A percentile compares a stretch with the other conserved stretches of the same genome.
phyloP scores from a whole-genome alignment of 53 echinoderm and acorn worm genomes.

The Luidia sarsii region DNA sequence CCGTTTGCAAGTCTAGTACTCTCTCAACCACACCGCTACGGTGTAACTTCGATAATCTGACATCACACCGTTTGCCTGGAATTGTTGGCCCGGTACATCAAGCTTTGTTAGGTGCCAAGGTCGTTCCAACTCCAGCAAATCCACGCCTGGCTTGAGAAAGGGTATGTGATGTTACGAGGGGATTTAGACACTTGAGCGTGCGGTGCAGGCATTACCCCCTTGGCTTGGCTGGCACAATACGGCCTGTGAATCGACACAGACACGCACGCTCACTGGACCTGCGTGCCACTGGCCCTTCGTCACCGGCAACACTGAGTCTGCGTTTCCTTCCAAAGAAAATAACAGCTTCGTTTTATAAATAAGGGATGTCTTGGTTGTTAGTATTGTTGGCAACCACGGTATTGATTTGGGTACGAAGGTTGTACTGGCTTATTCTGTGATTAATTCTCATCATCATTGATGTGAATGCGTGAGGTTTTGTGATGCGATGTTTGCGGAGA shows the following conservation, averaged over 20 bases:
- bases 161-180: constrained; percentile 7
- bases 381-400: constrained; percentile 18
- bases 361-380: neutral
- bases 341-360: constrained; percentile 51
- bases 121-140: neutral
- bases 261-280: constrained; percentile 3
- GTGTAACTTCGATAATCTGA: neutral
- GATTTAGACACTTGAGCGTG: neutral
- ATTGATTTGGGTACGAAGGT: constrained; percentile 23
- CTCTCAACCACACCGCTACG: too few relatives aligned
- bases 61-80: constrained; percentile 8
- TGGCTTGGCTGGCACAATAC: constrained; percentile 22
- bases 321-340: constrained; percentile 32
- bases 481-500: constrained; percentile 2
- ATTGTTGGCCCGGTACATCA: neutral
- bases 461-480: constrained; percentile 21
- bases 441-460: constrained; percentile 18
- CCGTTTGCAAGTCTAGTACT: too few relatives aligned
- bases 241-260: neutral
- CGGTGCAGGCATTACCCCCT: constrained; percentile 1
- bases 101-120: constrained; percentile 1
- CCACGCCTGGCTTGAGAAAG: constrained; percentile 2
- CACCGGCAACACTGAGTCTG: constrained; percentile 24
- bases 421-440: constrained; percentile 15
- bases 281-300: constrained; percentile 35